Evolutionary conservation across 2,888 invertebrate species (phyloP).

Genomic region (Rhaphigaster nebulosa): DNA sequence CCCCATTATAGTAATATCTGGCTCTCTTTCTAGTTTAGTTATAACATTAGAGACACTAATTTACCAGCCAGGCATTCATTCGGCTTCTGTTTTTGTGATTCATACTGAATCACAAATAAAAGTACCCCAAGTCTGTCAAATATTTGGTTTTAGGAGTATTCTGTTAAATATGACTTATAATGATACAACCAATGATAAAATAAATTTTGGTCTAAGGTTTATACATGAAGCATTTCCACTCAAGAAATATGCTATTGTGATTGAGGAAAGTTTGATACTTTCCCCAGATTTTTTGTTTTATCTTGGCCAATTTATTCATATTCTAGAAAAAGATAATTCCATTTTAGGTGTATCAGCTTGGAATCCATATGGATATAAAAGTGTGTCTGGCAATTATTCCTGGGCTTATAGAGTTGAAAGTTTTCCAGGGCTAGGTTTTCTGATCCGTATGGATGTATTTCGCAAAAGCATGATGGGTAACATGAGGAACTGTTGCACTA

Average conservation of each 20-base stretch:
- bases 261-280: slow-evolving; percentile 71
- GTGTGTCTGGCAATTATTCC: slow-evolving; percentile 65
- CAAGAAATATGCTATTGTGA: slow-evolving; percentile 70
- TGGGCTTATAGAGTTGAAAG: slow-evolving; percentile 66
- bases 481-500: slow-evolving; percentile 61
- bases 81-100: slow-evolving; percentile 68
- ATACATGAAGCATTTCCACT: slow-evolving; percentile 63
- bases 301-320: slow-evolving; percentile 69
- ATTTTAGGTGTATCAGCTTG: slow-evolving; percentile 70
- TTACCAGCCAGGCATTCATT: slow-evolving; percentile 72
- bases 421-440: slow-evolving; percentile 66
- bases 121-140: slow-evolving; percentile 64
- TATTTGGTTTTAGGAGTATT: slow-evolving; percentile 65
- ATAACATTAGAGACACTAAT: slow-evolving; percentile 68
- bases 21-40: slow-evolving; percentile 63
- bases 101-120: slow-evolving; percentile 63
- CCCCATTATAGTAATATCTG: slow-evolving; percentile 67
- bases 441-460: slow-evolving; percentile 65
- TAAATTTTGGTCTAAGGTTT: slow-evolving; percentile 63
- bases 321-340: slow-evolving; percentile 68
- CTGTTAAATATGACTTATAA: slow-evolving; percentile 61
- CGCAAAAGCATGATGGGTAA: slow-evolving; percentile 63
- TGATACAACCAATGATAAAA: slow-evolving; percentile 61
- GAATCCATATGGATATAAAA: slow-evolving; percentile 68
- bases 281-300: slow-evolving; percentile 71